Percentiles rank a stretch among this genome's conserved stretches.
These are phyloP conservation scores for Drosophila ananassae DNA, from an alignment of 1,140 invertebrate species.

Conservation along the genomic window DNA sequence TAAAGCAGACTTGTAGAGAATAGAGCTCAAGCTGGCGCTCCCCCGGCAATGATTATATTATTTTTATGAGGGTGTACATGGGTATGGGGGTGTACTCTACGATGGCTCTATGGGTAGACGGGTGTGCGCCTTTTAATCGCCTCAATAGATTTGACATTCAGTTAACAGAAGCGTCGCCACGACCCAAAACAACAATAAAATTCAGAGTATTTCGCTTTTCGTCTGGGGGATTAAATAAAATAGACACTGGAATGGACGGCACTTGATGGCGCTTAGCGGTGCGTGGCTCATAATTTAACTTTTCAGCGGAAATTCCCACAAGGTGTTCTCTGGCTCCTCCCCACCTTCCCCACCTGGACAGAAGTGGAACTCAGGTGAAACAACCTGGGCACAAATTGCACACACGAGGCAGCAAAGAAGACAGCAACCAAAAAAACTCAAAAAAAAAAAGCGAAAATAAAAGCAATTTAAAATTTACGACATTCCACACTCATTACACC, in stretches of 20 bases:
- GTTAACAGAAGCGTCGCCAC: slow-evolving; percentile 54
- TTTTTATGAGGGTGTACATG: background rate
- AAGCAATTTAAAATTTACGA: slow-evolving; percentile 80
- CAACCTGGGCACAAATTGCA: slow-evolving; percentile 59
- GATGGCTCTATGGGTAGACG: background rate
- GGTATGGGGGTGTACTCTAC: background rate
- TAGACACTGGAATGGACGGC: background rate
- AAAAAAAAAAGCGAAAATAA: slow-evolving; percentile 10
- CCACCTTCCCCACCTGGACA: background rate
- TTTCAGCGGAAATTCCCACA: slow-evolving; percentile 73
- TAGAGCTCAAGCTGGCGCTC: slow-evolving; percentile 57
- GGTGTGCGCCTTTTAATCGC: slow-evolving; percentile 55
- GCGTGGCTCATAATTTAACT: slow-evolving; percentile 64
- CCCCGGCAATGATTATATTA: background rate
- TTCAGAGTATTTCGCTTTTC: slow-evolving; percentile 30
- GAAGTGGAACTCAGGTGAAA: slow-evolving; percentile 4
- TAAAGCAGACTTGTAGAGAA: background rate
- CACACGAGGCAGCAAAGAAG: slow-evolving; percentile 35
- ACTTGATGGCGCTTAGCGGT: slow-evolving; percentile 51
- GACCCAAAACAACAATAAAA: slow-evolving; percentile 10
- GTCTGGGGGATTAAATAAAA: slow-evolving; percentile 4
- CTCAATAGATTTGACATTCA: slow-evolving; percentile 80
- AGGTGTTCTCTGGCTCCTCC: slow-evolving; percentile 27
- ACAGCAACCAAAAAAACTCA: slow-evolving; percentile 23
- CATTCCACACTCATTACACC: slow-evolving; percentile 80